These are phyloP conservation scores for Andrena marginata DNA, from an alignment of 2,888 invertebrate genomes.

Conservation along the genomic window DNA sequence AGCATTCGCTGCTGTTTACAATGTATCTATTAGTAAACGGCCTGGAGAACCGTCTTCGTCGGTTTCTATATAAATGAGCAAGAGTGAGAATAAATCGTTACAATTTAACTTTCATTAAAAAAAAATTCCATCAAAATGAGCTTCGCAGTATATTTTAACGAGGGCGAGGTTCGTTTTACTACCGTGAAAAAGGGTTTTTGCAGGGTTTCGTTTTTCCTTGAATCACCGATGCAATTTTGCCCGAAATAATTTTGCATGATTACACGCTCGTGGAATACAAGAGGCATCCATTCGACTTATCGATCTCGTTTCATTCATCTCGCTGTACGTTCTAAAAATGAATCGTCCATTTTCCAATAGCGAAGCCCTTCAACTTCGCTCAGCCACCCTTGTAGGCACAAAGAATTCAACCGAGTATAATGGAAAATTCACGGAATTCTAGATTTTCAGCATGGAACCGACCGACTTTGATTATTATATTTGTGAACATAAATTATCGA, in stretches of 20 bases:
- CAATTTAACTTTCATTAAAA: neutral
- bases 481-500: neutral
- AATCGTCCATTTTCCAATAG: conserved; percentile 61
- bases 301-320: conserved; percentile 50
- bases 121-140: neutral
- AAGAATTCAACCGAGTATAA: conserved; percentile 29
- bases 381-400: conserved; percentile 29
- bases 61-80: too few species aligned
- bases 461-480: neutral
- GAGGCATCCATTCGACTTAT: conserved; percentile 41
- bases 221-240: conserved; percentile 42
- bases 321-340: conserved; percentile 47
- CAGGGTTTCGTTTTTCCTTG: neutral
- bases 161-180: neutral
- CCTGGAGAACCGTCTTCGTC: too few species aligned
- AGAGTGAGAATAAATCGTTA: too few species aligned
- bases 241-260: conserved; percentile 44
- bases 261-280: conserved; percentile 49
- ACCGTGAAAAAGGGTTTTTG: neutral
- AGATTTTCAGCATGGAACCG: neutral
- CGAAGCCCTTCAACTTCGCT: conserved; percentile 34
- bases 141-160: neutral
- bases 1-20: neutral
- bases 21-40: neutral
- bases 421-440: conserved; percentile 16